Percentiles rank a stretch among this genome's conserved stretches.
Evolutionary conservation across 2,113 vertebrate species (phyloP).

Genomic region (Tupaia tana): DNA sequence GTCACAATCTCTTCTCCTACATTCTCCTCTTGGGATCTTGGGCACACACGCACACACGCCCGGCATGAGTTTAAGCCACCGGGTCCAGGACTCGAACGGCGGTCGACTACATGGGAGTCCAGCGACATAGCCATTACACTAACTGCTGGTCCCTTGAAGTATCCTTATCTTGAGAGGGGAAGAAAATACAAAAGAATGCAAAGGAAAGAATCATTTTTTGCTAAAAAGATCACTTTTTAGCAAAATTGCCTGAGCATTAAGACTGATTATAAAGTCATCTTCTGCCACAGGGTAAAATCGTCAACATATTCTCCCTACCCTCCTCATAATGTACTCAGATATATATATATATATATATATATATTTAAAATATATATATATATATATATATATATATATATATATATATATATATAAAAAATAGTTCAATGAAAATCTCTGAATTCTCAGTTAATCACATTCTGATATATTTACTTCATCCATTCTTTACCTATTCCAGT

Average conservation of each 20-base stretch:
- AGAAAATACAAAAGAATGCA: not conserved
- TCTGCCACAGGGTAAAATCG: slow-evolving; percentile 41
- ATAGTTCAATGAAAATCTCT: not conserved
- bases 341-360: too few relatives aligned
- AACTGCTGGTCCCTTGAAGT: not conserved
- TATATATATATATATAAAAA: too few relatives aligned
- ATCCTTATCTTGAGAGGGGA: slow-evolving; percentile 24
- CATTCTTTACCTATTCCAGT: not conserved
- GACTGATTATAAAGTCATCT: not conserved
- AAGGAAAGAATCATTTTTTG: not conserved
- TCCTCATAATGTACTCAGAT: not conserved
- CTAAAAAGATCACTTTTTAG: not conserved
- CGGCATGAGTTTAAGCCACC: too few relatives aligned
- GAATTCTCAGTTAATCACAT: not conserved
- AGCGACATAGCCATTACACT: too few relatives aligned
- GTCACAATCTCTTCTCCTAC: too few relatives aligned
- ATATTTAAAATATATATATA: too few relatives aligned
- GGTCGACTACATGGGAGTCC: too few relatives aligned
- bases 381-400: too few relatives aligned
- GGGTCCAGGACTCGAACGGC: too few relatives aligned
- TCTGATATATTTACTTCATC: not conserved
- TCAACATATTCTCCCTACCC: not conserved
- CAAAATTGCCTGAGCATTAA: not conserved
- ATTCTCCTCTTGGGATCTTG: too few relatives aligned
- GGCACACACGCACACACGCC: too few relatives aligned